Evolutionary conservation across 2,888 invertebrate species (phyloP), one percentile per base, ranked within the genome.

Genomic region (Crematogaster levior): DNA sequence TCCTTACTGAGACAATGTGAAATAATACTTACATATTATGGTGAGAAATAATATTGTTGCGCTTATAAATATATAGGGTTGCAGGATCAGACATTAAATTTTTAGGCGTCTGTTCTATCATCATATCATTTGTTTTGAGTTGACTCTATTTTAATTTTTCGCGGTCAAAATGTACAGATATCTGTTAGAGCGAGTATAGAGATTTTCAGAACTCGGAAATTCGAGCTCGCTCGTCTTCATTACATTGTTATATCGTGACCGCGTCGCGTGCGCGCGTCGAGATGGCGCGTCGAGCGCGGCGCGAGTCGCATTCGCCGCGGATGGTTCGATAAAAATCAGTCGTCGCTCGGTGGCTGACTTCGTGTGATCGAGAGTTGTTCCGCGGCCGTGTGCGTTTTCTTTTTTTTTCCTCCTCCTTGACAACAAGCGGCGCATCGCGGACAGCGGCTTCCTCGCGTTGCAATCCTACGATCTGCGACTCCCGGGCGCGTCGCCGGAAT

Each of bases 281-380:
- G 89, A 87, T 89, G 89, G 84, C 86, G 68, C 27, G 12, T 37
- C 21, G 56, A 65, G 34, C 40, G 75, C 60, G 63, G 83, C 85
- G 77, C 83, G 84, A 87, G 86, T 87, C 84, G 86, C 91, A 92
- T 86, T 91, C 90, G 87, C 86, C 86, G 90, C 89, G 90, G 90
- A 70, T 86, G 88, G 92, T 92, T 92, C 92, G 92, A 92, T 92
- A 92, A 92, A 92, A 91, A 91, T 92, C 90, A 90, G 91, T 89
- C 90, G 88, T 88, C 53, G 77, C 68, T 77, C 43, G 43, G 30
- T 24, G 24, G 30, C 40, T 34, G 56, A 3, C 63, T 43, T 87
- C 73, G 66, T 79, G 15, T 81, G 86, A 86, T 56, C 21, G 15
- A 18, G 15, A 0, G 15, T 5, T 6, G n/a, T 48, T 24, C 7